Percentiles rank a stretch among this genome's conserved stretches.
phyloP scores from a whole-genome alignment of 2,113 vertebrate genomes.

The Rhinoderma darwinii region DNA sequence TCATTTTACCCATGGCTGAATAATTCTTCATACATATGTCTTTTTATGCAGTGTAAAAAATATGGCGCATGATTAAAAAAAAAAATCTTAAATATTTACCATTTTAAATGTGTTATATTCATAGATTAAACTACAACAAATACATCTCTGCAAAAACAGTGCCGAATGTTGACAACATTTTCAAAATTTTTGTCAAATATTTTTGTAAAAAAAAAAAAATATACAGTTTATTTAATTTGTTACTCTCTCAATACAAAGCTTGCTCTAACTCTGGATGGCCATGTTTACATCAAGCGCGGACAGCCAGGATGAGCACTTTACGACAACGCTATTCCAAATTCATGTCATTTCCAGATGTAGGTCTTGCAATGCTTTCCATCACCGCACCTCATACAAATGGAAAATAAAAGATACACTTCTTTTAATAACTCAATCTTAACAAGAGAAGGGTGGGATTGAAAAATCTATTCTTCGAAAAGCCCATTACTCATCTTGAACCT shows the following conservation, averaged over 20 bases:
- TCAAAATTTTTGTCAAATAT: not conserved
- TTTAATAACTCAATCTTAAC: slow-evolving; percentile 24
- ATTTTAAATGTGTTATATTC: too few relatives aligned
- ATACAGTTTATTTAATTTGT: too few relatives aligned
- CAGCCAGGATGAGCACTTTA: not conserved
- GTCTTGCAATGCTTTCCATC: not conserved
- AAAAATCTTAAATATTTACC: too few relatives aligned
- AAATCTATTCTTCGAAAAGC: not conserved
- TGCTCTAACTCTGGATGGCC: not conserved
- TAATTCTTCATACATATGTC: too few relatives aligned
- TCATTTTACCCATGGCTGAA: too few relatives aligned
- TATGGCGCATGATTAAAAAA: too few relatives aligned
- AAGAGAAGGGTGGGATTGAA: not conserved
- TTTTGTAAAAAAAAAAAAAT: too few relatives aligned
- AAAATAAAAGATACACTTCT: slow-evolving; percentile 20
- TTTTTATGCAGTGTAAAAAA: too few relatives aligned
- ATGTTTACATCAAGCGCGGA: not conserved
- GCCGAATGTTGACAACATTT: too few relatives aligned
- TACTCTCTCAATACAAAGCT: not conserved
- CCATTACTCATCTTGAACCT: not conserved
- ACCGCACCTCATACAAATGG: not conserved
- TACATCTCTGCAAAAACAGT: too few relatives aligned
- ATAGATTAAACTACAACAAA: too few relatives aligned
- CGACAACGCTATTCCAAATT: not conserved
- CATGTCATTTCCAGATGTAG: slow-evolving; percentile 7